Conservation (phyloP, 1,140 invertebrate species). For the Fopius arisanus region DNA sequence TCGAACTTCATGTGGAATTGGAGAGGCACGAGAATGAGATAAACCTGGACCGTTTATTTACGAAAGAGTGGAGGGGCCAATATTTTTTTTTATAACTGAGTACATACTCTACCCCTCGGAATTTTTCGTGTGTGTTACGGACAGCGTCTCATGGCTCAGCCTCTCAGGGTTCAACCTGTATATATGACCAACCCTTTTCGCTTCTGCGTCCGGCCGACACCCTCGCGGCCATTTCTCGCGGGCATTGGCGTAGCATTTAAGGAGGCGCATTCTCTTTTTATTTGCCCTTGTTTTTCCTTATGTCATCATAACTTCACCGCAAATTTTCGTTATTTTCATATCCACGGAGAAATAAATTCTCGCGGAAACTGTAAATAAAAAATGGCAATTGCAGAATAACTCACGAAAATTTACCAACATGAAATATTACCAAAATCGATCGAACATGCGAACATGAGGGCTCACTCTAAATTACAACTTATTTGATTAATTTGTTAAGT, state of each 20-base stretch:
- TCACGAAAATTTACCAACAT: too few species aligned
- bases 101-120: slow-evolving; percentile 4
- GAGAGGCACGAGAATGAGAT: slow-evolving; percentile 17
- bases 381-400: too few species aligned
- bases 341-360: too few species aligned
- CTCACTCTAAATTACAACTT: too few species aligned
- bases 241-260: slow-evolving; percentile 40
- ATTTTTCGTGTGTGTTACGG: slow-evolving; percentile 36
- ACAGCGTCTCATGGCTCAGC: slow-evolving; percentile 22
- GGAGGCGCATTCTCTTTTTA: not conserved
- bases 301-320: too few species aligned
- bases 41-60: slow-evolving; percentile 43
- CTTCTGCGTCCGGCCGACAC: slow-evolving; percentile 43
- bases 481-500: too few species aligned
- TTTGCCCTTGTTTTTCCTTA: too few species aligned
- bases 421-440: too few species aligned
- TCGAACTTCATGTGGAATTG: not conserved
- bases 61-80: slow-evolving; percentile 26
- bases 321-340: too few species aligned
- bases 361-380: too few species aligned
- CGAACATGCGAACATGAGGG: too few species aligned
- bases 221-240: slow-evolving; percentile 40
- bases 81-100: slow-evolving; percentile 2
- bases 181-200: slow-evolving; percentile 41
- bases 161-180: slow-evolving; percentile 14